Conservation (phyloP, 2,797 vertebrate species). For the Sardinella longiceps region DNA sequence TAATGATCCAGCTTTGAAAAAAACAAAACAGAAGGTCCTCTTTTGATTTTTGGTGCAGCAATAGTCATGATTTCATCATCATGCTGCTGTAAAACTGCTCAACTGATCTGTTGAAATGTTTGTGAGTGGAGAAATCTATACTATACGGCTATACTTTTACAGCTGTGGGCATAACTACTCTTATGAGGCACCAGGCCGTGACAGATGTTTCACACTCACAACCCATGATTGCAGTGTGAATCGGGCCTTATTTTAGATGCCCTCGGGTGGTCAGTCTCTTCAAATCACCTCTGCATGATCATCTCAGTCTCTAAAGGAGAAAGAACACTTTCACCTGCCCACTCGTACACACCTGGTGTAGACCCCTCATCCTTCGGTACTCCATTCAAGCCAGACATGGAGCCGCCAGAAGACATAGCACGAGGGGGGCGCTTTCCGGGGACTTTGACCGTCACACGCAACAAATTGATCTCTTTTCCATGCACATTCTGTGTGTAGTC, state of each 20-base stretch:
- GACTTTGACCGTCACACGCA: conserved; percentile 94
- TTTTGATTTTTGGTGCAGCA: not conserved
- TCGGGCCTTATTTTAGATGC: not conserved
- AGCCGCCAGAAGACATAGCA: conserved; percentile 84
- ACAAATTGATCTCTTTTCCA: conserved; percentile 92
- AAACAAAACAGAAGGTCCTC: not conserved
- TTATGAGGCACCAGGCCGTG: not conserved
- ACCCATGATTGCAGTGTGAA: no score
- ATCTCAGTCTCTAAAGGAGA: not conserved
- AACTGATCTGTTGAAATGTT: not conserved
- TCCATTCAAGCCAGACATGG: conserved; percentile 84
- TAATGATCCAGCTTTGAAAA: conserved; percentile 1
- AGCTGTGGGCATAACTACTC: not conserved
- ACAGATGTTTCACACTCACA: not conserved
- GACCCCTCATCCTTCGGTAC: conserved; percentile 82
- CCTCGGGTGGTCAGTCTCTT: not conserved
- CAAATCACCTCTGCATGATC: not conserved
- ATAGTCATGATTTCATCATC: not conserved
- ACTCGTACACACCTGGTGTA: conserved; percentile 63
- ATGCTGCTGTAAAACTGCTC: not conserved
- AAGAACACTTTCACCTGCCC: not conserved
- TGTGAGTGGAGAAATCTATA: not conserved
- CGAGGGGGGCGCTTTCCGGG: conserved; percentile 92
- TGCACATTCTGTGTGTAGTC: conserved; percentile 91
- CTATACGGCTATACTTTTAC: not conserved